phyloP scores from a whole-genome alignment of 2,888 invertebrate species.

The Rhorus exstirpatorius region DNA sequence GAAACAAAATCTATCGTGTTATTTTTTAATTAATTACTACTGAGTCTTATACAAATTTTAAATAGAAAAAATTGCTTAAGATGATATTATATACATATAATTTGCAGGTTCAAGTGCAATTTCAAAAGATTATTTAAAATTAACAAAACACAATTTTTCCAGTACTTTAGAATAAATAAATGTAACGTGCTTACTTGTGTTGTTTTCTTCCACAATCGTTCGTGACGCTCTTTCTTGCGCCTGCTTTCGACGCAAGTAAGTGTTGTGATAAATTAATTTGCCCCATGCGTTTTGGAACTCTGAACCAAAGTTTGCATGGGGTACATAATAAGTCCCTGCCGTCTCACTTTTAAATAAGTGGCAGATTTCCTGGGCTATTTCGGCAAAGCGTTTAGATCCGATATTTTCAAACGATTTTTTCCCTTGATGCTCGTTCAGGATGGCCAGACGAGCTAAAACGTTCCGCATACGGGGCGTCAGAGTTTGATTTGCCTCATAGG shows the following conservation, averaged over 20 bases:
- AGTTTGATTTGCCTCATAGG: constrained; percentile 10
- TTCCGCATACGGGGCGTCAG: constrained; percentile 5
- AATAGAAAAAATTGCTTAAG: constrained; percentile 5
- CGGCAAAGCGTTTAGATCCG: constrained; percentile 1
- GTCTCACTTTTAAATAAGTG: constrained; percentile 2
- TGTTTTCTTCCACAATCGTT: constrained; percentile 5
- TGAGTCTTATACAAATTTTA: constrained; percentile 8
- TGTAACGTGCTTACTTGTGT: constrained; percentile 10
- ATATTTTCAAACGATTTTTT: constrained; percentile 7
- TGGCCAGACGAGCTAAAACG: constrained; percentile 7
- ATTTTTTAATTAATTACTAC: constrained; percentile 12
- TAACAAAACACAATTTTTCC: neutral
- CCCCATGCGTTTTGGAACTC: constrained; percentile 15
- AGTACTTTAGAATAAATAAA: constrained; percentile 2
- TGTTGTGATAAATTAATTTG: neutral
- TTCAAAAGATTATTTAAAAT: constrained; percentile 1
- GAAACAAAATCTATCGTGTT: constrained; percentile 2
- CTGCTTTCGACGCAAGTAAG: constrained; percentile 8
- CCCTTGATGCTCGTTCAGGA: constrained; percentile 5
- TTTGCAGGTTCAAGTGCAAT: neutral
- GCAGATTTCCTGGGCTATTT: constrained; percentile 8
- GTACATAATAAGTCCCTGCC: constrained; percentile 7
- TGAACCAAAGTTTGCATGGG: constrained; percentile 12
- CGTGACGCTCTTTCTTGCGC: constrained; percentile 1
- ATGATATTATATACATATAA: no score